Base-by-base conservation (phyloP, 1,140 invertebrate genomes). In the Trichogramma pretiosum region DNA sequence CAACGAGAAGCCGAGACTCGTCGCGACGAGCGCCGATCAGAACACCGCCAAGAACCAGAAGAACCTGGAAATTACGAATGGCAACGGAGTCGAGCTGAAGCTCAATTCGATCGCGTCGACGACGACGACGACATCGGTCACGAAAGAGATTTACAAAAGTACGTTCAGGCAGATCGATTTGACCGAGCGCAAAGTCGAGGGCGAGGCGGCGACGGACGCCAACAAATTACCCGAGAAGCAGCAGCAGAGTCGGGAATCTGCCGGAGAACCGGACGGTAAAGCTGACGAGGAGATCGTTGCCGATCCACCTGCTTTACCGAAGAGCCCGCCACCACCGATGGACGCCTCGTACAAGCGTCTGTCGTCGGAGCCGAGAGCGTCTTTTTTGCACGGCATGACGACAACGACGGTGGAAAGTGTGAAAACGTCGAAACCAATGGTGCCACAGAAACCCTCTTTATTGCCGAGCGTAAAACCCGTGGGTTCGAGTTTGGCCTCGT, bases 231-330 rank as follows among this genome's bases (percentile, higher is more conserved):
- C 19, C 72, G n/a, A n/a, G n/a, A n/a, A n/a, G n/a, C n/a, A 74
- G 13, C 75, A 81, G 33, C 76, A 76, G 16, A 83, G 81, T 60
- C 69, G 86, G 3, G 85, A 88, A 56, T 70, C 83, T 51, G 85
- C 85, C 3, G 86, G 85, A 1, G 85, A 87, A 54, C 85, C 85
- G 0, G 85, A 89, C 54, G 86, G 85, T 5, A 78, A 81, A 54
- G 84, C 84, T 14, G 85, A 87, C 67, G 83, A 85, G 3, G 83
- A 86, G 55, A 79, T 81, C 24, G 66, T 72, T 0, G 68, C 62
- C 3, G 81, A 84, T 66, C 75, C 83, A 1, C 78, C 80, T 0
- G 81, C 80, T 2, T 60, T 84, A 46, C 81, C 82, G 0, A 75
- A 76, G 41, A 82, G 77, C 24, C 80, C 81, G 10, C 73, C 79